Conservation (phyloP, 1,140 invertebrate species). For the Nephila pilipes region DNA sequence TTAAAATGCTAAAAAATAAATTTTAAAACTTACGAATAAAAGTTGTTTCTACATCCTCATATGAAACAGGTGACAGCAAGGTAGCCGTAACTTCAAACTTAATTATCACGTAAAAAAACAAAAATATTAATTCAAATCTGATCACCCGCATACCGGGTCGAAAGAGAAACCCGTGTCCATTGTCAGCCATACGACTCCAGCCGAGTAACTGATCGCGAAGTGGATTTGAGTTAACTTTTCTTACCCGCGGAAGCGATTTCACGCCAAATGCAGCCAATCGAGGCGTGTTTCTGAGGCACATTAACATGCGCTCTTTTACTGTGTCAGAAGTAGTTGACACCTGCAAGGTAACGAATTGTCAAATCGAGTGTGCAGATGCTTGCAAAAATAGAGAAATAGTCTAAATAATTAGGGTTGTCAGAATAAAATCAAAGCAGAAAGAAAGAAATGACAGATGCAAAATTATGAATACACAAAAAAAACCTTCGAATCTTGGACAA, state of each 20-base stretch:
- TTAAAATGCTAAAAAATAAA: neutral
- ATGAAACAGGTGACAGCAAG: neutral
- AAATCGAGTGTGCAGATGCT: neutral
- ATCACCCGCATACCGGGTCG: conserved; percentile 9
- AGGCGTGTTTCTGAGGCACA: neutral
- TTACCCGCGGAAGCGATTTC: conserved; percentile 23
- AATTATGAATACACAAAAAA: conserved; percentile 1
- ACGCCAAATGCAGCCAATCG: conserved; percentile 32
- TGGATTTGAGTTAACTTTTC: conserved; percentile 21
- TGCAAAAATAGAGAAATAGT: neutral
- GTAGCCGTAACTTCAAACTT: neutral
- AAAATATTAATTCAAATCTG: neutral
- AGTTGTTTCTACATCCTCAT: neutral
- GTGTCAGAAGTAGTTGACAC: conserved; percentile 22
- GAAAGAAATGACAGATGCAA: neutral
- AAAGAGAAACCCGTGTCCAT: neutral
- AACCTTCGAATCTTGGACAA: neutral
- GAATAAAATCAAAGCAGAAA: neutral
- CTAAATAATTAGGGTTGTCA: neutral
- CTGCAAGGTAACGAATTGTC: neutral
- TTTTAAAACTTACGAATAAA: neutral
- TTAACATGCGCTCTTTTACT: neutral
- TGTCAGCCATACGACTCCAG: conserved; percentile 8
- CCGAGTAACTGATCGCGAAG: conserved; percentile 9
- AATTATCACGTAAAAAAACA: neutral